Conservation (phyloP, 2,113 vertebrate species). For the Podocnemis expansa region DNA sequence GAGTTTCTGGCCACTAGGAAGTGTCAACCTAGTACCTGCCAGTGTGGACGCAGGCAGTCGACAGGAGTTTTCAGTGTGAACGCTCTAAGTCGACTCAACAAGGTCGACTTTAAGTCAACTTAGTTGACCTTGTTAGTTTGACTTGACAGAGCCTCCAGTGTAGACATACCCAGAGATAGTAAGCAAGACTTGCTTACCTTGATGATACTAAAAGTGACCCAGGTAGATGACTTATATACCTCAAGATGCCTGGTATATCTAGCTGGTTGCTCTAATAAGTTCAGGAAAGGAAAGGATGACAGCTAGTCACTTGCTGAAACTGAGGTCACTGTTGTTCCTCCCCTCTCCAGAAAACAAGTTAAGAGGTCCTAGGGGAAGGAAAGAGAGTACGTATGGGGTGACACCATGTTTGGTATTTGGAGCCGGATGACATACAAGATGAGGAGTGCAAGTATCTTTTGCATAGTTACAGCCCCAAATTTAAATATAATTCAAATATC, state of each 20-base stretch:
- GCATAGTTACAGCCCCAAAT: not conserved
- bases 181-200: not conserved
- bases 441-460: not conserved
- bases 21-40: no score
- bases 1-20: no score
- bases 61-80: no score
- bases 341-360: not conserved
- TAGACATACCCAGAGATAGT: no score
- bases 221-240: constrained; percentile 1
- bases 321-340: not conserved
- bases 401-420: not conserved
- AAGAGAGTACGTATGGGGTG: not conserved
- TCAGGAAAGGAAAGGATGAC: not conserved
- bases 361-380: not conserved
- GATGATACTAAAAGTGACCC: not conserved
- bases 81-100: no score
- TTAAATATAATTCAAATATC: constrained; percentile 5
- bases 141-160: no score
- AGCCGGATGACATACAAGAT: not conserved
- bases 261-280: not conserved
- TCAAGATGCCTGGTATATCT: not conserved
- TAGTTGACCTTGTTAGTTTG: no score
- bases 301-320: not conserved
- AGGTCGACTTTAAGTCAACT: no score
- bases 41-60: no score